These are phyloP conservation scores for Globicephala melas DNA, from an alignment of 2,113 vertebrate species.

Conservation along the genomic window DNA sequence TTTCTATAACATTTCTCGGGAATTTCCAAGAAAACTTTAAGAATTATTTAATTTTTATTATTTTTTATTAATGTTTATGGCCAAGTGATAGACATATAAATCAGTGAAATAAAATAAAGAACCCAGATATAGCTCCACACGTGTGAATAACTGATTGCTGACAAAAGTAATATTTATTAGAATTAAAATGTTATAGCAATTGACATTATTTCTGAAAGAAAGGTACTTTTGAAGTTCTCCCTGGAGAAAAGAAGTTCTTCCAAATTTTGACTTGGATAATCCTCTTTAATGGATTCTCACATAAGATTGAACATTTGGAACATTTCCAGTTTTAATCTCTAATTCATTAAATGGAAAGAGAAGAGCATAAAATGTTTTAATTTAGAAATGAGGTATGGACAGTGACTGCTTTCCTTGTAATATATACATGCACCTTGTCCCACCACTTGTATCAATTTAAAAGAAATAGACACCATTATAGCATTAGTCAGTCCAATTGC, in stretches of 20 bases:
- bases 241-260: background rate
- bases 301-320: background rate
- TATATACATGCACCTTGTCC: background rate
- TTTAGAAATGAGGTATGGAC: background rate
- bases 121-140: background rate
- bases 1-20: background rate
- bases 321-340: slow-evolving; percentile 44
- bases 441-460: background rate
- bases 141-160: background rate
- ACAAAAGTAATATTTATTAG: background rate
- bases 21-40: background rate
- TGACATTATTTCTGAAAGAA: background rate
- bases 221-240: background rate
- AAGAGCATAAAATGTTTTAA: background rate
- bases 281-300: background rate
- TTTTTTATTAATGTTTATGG: background rate
- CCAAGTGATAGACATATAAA: background rate
- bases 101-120: background rate
- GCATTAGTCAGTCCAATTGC: background rate
- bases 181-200: slow-evolving; percentile 6
- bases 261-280: slow-evolving; percentile 17
- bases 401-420: background rate
- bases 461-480: background rate
- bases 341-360: background rate
- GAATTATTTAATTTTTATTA: background rate